These are phyloP conservation scores for Panagrolaimus sp. DNA, from an alignment of 1,140 invertebrate species.

Conservation along the genomic window DNA sequence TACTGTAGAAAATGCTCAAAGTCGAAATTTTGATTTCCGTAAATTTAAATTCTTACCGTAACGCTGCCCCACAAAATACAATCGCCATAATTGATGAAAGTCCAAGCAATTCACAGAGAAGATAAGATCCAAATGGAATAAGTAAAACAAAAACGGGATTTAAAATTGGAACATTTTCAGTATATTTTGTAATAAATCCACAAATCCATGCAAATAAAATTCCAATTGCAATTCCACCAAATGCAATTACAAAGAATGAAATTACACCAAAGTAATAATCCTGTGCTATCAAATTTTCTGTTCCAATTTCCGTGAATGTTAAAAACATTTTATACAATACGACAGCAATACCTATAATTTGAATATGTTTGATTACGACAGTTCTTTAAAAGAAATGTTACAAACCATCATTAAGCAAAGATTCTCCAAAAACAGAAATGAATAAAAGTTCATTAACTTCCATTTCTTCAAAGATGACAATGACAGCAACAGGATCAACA, in stretches of 20 bases:
- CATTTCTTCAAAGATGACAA: slow-evolving; percentile 95
- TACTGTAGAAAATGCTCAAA: too few species aligned
- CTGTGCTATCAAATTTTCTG: slow-evolving; percentile 35
- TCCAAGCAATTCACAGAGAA: slow-evolving; percentile 41
- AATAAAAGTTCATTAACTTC: slow-evolving; percentile 91
- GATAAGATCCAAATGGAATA: slow-evolving; percentile 47
- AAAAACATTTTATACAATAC: slow-evolving; percentile 91
- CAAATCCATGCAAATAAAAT: slow-evolving; percentile 89
- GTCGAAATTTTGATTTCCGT: too few species aligned
- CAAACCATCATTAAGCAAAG: slow-evolving; percentile 89
- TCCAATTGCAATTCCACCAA: slow-evolving; percentile 89
- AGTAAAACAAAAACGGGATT: slow-evolving; percentile 54
- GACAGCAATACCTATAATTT: slow-evolving; percentile 22
- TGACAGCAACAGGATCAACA: slow-evolving; percentile 89
- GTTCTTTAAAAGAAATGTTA: neutral
- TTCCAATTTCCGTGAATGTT: slow-evolving; percentile 66
- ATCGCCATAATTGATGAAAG: slow-evolving; percentile 63
- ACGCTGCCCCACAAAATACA: slow-evolving; percentile 94
- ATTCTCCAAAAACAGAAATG: slow-evolving; percentile 97
- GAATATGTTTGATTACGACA: slow-evolving; percentile 11
- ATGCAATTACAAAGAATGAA: slow-evolving; percentile 86
- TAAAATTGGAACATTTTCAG: slow-evolving; percentile 48
- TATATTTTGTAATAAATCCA: slow-evolving; percentile 63
- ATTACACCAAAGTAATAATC: slow-evolving; percentile 76
- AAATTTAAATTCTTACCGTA: too few species aligned